Evolutionary conservation across 1,140 invertebrate species (phyloP), one percentile per base, ranked within the genome.

Genomic region (Chelonus insularis): DNA sequence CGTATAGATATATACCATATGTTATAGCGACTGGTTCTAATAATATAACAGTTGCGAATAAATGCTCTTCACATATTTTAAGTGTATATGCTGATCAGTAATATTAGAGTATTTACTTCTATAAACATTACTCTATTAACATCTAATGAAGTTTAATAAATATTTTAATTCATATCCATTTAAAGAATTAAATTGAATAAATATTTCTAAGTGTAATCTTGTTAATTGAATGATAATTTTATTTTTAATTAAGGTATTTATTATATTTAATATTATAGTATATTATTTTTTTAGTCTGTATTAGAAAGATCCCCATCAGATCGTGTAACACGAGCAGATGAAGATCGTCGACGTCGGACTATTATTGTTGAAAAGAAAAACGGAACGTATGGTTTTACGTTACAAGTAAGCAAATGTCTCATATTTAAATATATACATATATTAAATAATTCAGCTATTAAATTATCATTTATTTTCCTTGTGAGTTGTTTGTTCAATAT

Each of bases 291-390:
- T 50, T 71, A 86, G 84, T 80, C 83, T 56, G 89, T 93, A 58
- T 80, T 95, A 68, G 91, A 93, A 70, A 85, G 90, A 47, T 86
- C 93, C 34, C 93, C 94, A 72, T 89, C 91, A 6, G 93, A 95
- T 72, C 85, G 92, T 16, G 85, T 87, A 36, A 86, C 88, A 12
- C 91, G 93, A 72, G 87, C 88, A 0, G 91, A 93, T 64, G 93
- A 95, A 69, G 92, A 95, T 73, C 86, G 90, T 48, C 78, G 92
- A 21, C 83, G 93, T 43, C 85, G 94, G 20, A 92, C 94, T 2
- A 96, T 96, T 7, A 95, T 97, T 55, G 89, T 97, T 0, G 91
- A 95, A 74, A 94, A 95, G 81, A 90, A 91, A 71, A 91, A 92
- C 79, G 90, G 91, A n/a, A 91, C 91, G 8, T 97, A 93, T 77